Evolutionary conservation across 2,888 invertebrate species (phyloP).

Genomic region (Cryptus viduatorius): DNA sequence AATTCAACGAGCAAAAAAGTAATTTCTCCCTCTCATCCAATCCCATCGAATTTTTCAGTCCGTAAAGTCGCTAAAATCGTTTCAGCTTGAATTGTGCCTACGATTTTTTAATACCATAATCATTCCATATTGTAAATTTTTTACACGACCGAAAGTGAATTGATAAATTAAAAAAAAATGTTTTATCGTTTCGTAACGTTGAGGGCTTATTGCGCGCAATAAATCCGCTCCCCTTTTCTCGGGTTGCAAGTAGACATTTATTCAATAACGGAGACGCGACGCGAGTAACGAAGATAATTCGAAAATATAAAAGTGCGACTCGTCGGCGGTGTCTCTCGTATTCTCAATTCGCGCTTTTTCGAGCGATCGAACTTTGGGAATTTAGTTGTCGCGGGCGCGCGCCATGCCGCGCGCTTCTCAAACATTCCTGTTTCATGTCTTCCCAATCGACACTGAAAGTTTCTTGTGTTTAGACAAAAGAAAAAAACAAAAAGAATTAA

Average conservation of each 20-base stretch:
- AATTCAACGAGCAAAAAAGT: constrained; percentile 5
- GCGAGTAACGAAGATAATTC: constrained; percentile 7
- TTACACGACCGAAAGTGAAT: constrained; percentile 50
- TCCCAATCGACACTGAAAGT: constrained; percentile 57
- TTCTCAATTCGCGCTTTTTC: not conserved
- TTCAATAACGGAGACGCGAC: constrained; percentile 9
- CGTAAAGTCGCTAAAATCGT: constrained; percentile 53
- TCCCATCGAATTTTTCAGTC: constrained; percentile 6
- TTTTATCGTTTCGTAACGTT: constrained; percentile 21
- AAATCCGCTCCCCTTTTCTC: no score
- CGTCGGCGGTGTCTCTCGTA: constrained; percentile 19
- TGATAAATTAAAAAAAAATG: not conserved
- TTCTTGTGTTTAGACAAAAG: constrained; percentile 17
- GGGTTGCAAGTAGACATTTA: not conserved
- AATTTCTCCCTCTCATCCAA: constrained; percentile 11
- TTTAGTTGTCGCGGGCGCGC: constrained; percentile 7
- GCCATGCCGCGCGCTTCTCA: not conserved
- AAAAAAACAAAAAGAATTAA: not conserved
- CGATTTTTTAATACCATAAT: constrained; percentile 71
- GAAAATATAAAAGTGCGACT: constrained; percentile 2
- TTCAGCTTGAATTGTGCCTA: constrained; percentile 75
- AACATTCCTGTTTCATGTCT: constrained; percentile 59
- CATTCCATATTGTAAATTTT: constrained; percentile 70
- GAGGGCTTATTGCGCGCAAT: not conserved
- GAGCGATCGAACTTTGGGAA: constrained; percentile 17